phyloP scores from a whole-genome alignment of 2,797 vertebrate species.

The Corythornis leucogaster region DNA sequence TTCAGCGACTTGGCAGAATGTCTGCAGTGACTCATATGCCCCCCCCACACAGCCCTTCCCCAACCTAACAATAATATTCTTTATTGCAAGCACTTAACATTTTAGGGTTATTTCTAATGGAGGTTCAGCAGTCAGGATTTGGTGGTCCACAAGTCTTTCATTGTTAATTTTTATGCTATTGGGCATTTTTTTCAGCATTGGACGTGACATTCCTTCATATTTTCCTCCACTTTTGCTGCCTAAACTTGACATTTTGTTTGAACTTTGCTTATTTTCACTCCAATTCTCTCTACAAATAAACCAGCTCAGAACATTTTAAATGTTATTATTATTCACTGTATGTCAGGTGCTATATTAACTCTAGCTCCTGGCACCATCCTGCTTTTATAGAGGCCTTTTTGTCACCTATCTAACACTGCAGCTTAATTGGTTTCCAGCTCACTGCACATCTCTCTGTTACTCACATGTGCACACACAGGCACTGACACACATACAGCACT shows the following conservation, averaged over 20 bases:
- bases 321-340: not conserved
- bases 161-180: not conserved
- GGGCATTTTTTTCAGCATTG: not conserved
- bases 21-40: not conserved
- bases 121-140: not conserved
- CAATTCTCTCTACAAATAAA: not conserved
- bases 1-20: not conserved
- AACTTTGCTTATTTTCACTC: not conserved
- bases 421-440: slow-evolving; percentile 55
- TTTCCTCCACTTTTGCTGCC: not conserved
- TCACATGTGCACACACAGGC: not conserved
- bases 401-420: slow-evolving; percentile 13
- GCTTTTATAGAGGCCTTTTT: not conserved
- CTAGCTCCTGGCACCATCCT: not conserved
- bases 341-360: not conserved
- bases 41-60: too few species aligned
- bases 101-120: not conserved
- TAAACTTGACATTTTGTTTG: not conserved
- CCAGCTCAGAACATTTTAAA: not conserved
- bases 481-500: rapidly evolving
- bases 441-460: not conserved
- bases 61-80: not conserved
- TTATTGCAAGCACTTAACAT: not conserved
- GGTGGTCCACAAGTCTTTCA: not conserved
- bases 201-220: not conserved